phyloP scores from a whole-genome alignment of 2,113 vertebrate species.

The Larimichthys crocea region DNA sequence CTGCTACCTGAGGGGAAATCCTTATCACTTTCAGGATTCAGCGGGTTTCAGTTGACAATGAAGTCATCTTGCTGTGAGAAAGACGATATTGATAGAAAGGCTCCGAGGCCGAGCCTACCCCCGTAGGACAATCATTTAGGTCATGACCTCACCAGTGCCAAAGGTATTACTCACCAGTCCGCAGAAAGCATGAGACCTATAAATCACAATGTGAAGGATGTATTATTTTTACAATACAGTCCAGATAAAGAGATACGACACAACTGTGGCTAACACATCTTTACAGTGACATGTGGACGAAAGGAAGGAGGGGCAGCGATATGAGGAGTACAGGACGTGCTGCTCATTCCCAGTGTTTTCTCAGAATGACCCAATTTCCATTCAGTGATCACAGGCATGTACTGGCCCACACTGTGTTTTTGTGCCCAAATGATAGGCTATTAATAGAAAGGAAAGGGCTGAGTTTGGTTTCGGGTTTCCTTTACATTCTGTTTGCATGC shows the following conservation, averaged over 20 bases:
- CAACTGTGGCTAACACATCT: neutral
- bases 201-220: constrained; percentile 37
- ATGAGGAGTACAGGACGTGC: neutral
- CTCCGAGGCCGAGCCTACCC: constrained; percentile 35
- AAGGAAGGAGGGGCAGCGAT: neutral
- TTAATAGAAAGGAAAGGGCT: neutral
- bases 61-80: constrained; percentile 68
- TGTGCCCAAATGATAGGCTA: constrained; percentile 29
- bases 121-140: constrained; percentile 46
- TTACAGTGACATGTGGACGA: neutral
- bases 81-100: constrained; percentile 55
- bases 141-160: constrained; percentile 15
- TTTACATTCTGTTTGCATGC: constrained; percentile 17
- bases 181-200: constrained; percentile 13
- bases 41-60: constrained; percentile 70
- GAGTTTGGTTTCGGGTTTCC: constrained; percentile 28
- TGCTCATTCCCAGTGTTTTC: constrained; percentile 15
- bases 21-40: constrained; percentile 40
- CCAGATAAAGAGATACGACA: constrained; percentile 5
- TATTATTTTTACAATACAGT: neutral
- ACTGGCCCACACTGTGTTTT: constrained; percentile 29
- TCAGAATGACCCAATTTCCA: constrained; percentile 46
- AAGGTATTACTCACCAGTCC: constrained; percentile 36
- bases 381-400: constrained; percentile 24
- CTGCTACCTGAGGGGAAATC: constrained; percentile 66